A percentile compares a stretch with the other conserved stretches of the same genome.
Conservation (phyloP, 2,113 vertebrate genomes). For the Eleginops maclovinus region DNA sequence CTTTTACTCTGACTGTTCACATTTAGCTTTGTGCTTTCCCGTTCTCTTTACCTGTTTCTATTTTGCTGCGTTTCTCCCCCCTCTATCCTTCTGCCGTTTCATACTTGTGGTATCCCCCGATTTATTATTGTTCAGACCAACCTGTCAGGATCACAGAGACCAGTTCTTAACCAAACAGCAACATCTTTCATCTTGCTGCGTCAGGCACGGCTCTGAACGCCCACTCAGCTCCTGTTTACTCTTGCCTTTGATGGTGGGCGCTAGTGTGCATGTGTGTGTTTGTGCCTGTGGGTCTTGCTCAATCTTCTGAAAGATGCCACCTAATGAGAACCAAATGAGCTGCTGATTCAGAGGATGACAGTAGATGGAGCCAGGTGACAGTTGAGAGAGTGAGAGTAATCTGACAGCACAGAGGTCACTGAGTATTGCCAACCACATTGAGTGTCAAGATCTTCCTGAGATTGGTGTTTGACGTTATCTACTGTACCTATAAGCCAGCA, state of each 20-base stretch:
- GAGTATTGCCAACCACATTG: conserved; percentile 29
- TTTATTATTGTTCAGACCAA: conserved; percentile 77
- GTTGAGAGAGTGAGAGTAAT: conserved; percentile 51
- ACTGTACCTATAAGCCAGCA: neutral
- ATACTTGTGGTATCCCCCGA: conserved; percentile 68
- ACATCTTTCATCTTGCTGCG: conserved; percentile 78
- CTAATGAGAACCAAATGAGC: conserved; percentile 71
- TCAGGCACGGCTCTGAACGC: conserved; percentile 70
- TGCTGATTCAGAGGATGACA: conserved; percentile 35
- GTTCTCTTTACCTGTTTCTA: conserved; percentile 49
- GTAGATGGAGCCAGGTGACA: conserved; percentile 44
- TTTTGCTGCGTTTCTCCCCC: conserved; percentile 32
- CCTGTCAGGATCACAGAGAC: conserved; percentile 77
- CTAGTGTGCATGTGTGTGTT: neutral
- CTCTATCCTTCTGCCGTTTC: conserved; percentile 53
- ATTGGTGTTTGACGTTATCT: neutral
- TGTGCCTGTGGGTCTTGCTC: conserved; percentile 32
- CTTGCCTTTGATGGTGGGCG: conserved; percentile 52
- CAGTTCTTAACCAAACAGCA: conserved; percentile 71
- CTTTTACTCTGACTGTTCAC: conserved; percentile 31
- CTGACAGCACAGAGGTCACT: conserved; percentile 29
- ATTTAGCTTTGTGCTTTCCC: conserved; percentile 47
- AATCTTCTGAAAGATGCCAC: conserved; percentile 60
- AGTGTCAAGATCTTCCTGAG: neutral
- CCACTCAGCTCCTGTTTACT: conserved; percentile 79